phyloP scores from a whole-genome alignment of 2,113 vertebrate species.

The Oncorhynchus mykiss region DNA sequence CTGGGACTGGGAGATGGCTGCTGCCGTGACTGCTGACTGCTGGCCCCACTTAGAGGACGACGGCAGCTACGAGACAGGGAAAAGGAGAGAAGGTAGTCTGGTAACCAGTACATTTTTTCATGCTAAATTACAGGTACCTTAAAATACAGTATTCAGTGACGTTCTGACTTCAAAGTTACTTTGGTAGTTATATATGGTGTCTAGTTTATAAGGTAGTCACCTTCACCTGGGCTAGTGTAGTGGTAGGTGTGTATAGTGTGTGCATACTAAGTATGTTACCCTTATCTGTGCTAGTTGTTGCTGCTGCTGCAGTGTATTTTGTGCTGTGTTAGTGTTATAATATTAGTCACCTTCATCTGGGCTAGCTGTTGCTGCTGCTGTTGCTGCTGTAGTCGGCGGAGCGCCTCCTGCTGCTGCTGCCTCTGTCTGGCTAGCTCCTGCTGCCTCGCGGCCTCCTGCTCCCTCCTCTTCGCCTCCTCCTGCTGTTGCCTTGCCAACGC shows the following conservation, averaged over 20 bases:
- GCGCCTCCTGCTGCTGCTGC: conserved; percentile 89
- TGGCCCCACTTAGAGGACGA: conserved; percentile 99
- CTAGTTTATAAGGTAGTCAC: too few species aligned
- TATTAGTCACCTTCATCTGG: conserved; percentile 86
- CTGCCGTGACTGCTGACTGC: conserved; percentile 77
- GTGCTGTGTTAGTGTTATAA: too few species aligned
- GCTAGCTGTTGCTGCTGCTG: conserved; percentile 96
- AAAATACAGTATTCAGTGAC: too few species aligned
- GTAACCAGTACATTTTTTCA: too few species aligned
- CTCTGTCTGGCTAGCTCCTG: conserved; percentile 79
- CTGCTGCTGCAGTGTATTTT: too few species aligned
- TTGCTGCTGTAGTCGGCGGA: conserved; percentile 89
- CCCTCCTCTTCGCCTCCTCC: conserved; percentile 86
- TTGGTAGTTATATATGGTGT: too few species aligned
- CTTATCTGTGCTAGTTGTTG: background rate
- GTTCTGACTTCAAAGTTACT: too few species aligned
- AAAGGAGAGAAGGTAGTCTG: background rate
- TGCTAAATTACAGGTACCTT: too few species aligned
- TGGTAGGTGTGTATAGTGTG: too few species aligned
- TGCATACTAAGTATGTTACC: background rate
- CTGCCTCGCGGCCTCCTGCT: conserved; percentile 83
- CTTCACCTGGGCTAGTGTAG: too few species aligned
- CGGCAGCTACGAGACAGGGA: conserved; percentile 80
- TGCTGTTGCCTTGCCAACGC: conserved; percentile 81
- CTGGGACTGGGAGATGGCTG: conserved; percentile 77